Evolutionary conservation across 2,113 vertebrate genomes (phyloP).

Genomic region (Pseudopodoces humilis): DNA sequence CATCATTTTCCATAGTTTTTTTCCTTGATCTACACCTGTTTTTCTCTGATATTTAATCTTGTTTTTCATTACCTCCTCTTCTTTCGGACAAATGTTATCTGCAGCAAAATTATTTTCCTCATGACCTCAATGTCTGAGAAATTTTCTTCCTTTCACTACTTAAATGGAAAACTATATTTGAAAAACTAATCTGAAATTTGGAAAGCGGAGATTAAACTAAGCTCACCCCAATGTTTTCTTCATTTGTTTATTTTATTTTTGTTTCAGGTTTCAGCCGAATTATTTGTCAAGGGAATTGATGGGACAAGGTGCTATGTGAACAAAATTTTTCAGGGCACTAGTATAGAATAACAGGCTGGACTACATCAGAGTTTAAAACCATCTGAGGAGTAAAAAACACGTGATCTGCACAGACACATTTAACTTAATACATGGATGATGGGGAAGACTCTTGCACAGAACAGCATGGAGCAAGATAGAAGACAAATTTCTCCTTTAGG

Average conservation of each 20-base stretch:
- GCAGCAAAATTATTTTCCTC: background rate
- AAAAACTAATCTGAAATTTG: background rate
- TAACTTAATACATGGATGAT: background rate
- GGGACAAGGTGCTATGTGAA: background rate
- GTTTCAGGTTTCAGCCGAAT: background rate
- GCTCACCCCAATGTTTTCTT: background rate
- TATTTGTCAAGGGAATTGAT: background rate
- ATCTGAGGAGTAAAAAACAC: background rate
- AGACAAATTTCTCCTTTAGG: background rate
- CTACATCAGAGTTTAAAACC: background rate
- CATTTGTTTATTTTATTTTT: background rate
- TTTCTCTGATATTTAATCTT: background rate
- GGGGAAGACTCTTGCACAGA: background rate
- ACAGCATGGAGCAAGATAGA: background rate
- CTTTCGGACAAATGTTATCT: background rate
- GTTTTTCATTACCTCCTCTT: background rate
- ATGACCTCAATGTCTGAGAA: background rate
- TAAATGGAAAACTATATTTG: background rate
- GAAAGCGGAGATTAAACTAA: background rate
- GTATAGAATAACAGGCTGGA: background rate
- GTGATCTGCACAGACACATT: background rate
- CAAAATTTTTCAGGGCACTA: background rate
- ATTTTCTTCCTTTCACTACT: background rate
- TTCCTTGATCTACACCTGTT: background rate
- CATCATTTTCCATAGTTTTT: background rate